Base-by-base conservation (phyloP, 35 echinoderm and acorn worm species). In the Strongylocentrotus purpuratus region DNA sequence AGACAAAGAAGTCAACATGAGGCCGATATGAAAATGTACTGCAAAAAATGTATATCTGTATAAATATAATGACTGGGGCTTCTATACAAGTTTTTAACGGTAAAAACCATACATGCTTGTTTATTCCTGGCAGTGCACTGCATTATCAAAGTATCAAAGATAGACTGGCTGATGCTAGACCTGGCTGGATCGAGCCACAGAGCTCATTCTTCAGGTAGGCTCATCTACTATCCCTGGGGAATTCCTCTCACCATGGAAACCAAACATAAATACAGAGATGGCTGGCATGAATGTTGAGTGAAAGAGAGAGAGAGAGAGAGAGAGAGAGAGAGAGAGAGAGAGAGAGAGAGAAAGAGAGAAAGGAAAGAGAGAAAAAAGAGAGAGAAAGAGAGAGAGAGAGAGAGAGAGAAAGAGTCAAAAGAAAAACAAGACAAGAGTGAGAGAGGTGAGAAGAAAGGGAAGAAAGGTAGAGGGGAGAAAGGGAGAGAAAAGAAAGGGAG, bases 191-290 rank as follows among this genome's bases (percentile, higher is more conserved):
- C 35, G 33, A 46, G 87, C 87, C 45, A 45, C 87, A 14, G 17
- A 9, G 87, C 45, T 89, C 14, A 89, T 46, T 89, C 87, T 89
- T 89, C 87, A 89, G 87, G 45, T 89, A 33, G 87, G 33, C 87
- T 89, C 87, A 33, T 46, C 32, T 32, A 28, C 13, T 32, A n/a
- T 32, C 46, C 92, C 92, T 85, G 59, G 59, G 78, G 33, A 71
- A 94, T 93, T 93, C 91, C 91, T 93, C 91, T 93, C 91, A 93
- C 91, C 91, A 93, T 93, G 48, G 91, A 25, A 93, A 93, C 91
- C 46, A 93, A 47, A 93, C 45, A 93, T 58, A 93, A 25, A 93
- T 58, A 89, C 87, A 45, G 87, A 41, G 87, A 89, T 89, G 33
- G 65, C 65, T 78, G 20, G 65, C 7, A 78, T n/a, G 28, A 78